These are phyloP conservation scores for Struthio camelus DNA, from an alignment of 2,113 vertebrate species.

Conservation along the genomic window DNA sequence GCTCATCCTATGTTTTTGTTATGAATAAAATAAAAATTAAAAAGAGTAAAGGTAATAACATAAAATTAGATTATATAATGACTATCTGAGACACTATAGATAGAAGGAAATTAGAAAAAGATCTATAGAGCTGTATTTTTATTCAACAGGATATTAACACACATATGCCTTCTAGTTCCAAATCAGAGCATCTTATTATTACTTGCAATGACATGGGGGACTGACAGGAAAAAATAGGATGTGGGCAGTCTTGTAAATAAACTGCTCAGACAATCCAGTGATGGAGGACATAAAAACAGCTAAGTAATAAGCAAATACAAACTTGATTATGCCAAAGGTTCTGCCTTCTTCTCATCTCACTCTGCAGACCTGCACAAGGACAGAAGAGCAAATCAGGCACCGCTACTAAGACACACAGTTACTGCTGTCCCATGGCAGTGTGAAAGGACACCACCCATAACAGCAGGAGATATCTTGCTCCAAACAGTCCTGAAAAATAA, in stretches of 20 bases:
- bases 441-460: too few species aligned
- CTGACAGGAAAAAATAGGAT: neutral
- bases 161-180: conserved; percentile 11
- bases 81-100: conserved; percentile 37
- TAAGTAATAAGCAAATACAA: neutral
- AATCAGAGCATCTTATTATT: conserved; percentile 60
- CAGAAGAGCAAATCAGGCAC: neutral
- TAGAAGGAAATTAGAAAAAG: conserved; percentile 69
- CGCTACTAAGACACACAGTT: neutral
- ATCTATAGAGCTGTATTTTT: conserved; percentile 42
- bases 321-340: neutral
- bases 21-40: conserved; percentile 60
- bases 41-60: conserved; percentile 60
- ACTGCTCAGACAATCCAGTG: neutral
- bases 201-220: neutral
- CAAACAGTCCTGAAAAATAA: neutral
- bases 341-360: neutral
- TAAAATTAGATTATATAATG: conserved; percentile 47
- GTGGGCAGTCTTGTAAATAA: conserved; percentile 1
- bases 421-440: neutral
- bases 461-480: neutral
- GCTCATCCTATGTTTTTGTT: conserved; percentile 40
- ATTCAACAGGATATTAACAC: conserved; percentile 74
- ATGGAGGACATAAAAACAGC: neutral
- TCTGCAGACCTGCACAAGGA: neutral